phyloP scores from a whole-genome alignment of 2,797 vertebrate genomes.

The Tadarida brasiliensis region DNA sequence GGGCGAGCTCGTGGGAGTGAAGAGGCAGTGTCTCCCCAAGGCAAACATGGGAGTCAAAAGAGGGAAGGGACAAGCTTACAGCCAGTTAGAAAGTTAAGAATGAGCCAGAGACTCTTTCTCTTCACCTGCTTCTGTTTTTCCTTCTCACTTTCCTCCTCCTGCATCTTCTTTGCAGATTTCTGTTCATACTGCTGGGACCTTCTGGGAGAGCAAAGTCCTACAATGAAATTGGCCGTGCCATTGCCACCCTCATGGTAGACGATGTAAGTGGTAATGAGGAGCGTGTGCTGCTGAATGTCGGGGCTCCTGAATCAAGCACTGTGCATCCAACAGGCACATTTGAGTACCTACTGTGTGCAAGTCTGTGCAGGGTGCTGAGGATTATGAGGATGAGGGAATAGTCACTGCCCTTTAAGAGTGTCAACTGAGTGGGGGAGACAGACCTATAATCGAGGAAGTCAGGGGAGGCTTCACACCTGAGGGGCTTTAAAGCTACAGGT shows the following conservation, averaged over 20 bases:
- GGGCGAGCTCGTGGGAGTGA: too few species aligned
- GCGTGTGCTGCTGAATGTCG: rapidly evolving
- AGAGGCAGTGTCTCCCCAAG: neutral
- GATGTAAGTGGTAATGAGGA: constrained; percentile 86
- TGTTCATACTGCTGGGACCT: constrained; percentile 90
- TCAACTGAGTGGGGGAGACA: neutral
- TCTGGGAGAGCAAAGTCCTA: constrained; percentile 90
- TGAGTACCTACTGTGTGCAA: neutral
- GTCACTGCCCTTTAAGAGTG: neutral
- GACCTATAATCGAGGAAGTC: neutral
- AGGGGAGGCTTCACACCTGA: neutral
- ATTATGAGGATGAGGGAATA: neutral
- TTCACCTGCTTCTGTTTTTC: constrained; percentile 7
- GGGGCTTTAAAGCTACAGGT: neutral
- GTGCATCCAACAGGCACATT: neutral
- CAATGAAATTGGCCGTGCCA: constrained; percentile 91
- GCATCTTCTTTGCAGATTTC: constrained; percentile 81
- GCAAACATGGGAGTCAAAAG: neutral
- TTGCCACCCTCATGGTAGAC: constrained; percentile 91
- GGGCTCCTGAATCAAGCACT: neutral
- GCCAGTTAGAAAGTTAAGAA: neutral
- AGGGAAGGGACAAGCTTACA: neutral
- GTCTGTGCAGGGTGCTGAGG: neutral
- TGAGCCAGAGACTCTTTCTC: neutral
- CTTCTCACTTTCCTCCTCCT: neutral